A percentile compares a stretch with the other conserved stretches of the same genome.
phyloP scores from a whole-genome alignment of 2,888 invertebrate species.

The Alsophila aescularia region DNA sequence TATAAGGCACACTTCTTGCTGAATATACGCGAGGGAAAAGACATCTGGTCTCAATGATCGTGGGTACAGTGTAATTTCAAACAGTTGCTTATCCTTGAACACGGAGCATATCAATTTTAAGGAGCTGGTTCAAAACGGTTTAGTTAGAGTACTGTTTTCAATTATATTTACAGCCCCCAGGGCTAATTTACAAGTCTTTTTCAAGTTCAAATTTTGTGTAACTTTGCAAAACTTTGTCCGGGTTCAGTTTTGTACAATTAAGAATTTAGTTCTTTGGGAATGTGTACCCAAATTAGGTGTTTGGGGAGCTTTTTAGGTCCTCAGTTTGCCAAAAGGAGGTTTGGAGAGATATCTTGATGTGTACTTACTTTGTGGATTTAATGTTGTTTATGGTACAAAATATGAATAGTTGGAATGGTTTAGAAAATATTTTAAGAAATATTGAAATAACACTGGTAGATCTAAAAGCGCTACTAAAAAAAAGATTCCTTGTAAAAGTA shows the following conservation, averaged over 20 bases:
- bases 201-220: constrained; percentile 26
- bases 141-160: not conserved
- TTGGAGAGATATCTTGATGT: not conserved
- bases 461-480: no score
- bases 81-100: constrained; percentile 1
- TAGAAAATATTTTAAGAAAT: no score
- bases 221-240: constrained; percentile 23
- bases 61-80: not conserved
- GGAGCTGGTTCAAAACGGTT: not conserved
- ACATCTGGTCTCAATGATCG: constrained; percentile 21
- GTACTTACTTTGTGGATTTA: not conserved
- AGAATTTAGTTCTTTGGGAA: constrained; percentile 20
- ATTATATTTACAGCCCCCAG: not conserved
- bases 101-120: not conserved
- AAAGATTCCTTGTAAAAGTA: no score
- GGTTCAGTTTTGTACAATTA: constrained; percentile 28
- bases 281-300: constrained; percentile 9
- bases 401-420: no score
- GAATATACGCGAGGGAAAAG: constrained; percentile 12
- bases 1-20: constrained; percentile 10
- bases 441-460: no score
- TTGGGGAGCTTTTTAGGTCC: constrained; percentile 4
- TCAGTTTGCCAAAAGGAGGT: not conserved
- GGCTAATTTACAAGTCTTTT: constrained; percentile 29
- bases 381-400: not conserved